These are phyloP conservation scores for Schizothorax lantsangensis DNA, from an alignment of 2,797 vertebrate species.

Conservation along the genomic window DNA sequence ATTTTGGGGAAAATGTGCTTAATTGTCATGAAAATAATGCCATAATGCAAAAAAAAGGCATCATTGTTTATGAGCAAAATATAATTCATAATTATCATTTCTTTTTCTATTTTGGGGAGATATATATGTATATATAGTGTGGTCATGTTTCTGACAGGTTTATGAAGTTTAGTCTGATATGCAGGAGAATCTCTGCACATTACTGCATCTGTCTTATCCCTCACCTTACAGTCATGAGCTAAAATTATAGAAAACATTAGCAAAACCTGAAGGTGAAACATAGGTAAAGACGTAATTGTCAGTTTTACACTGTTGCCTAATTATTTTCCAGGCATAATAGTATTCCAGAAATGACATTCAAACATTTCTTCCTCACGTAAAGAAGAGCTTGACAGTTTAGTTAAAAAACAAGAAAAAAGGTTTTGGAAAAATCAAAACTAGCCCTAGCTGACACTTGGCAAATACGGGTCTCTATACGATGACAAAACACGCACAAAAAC, in stretches of 20 bases:
- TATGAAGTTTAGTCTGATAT: conserved; percentile 15
- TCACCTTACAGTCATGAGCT: conserved; percentile 21
- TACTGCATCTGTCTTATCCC: conserved; percentile 27
- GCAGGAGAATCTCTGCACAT: conserved; percentile 19
- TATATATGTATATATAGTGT: not conserved
- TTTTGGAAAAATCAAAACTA: conserved; percentile 36
- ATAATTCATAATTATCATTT: too few relatives aligned
- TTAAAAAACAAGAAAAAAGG: not conserved
- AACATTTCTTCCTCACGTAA: conserved; percentile 36
- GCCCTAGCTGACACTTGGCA: conserved; percentile 45
- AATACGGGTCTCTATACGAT: conserved; percentile 55
- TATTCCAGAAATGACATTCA: conserved; percentile 57
- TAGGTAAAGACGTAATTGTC: not conserved
- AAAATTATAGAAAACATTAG: conserved; percentile 38
- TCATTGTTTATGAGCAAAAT: not conserved
- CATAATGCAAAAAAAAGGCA: not conserved
- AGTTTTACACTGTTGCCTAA: conserved; percentile 2
- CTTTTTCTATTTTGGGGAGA: not conserved
- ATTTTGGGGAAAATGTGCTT: not conserved
- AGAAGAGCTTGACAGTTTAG: conserved; percentile 44
- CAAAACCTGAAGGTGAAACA: conserved; percentile 45
- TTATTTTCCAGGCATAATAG: conserved; percentile 36
- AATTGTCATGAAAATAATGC: not conserved
- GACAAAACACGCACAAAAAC: conserved; percentile 59
- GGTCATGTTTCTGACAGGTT: not conserved